These are phyloP conservation scores for Orientallactaga bullata DNA, from an alignment of 2,113 vertebrate genomes.

Conservation along the genomic window DNA sequence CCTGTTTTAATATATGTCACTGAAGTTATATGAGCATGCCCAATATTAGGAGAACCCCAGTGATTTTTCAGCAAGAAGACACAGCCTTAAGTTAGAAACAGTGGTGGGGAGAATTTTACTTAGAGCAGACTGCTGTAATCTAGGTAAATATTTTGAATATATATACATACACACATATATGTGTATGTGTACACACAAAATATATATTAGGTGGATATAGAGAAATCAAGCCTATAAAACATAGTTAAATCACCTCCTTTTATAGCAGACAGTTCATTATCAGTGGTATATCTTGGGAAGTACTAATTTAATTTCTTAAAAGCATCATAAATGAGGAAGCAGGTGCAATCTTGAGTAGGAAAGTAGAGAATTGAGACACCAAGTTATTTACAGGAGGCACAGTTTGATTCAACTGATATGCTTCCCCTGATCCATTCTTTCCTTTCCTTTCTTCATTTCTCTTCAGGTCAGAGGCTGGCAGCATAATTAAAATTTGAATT, in stretches of 20 bases:
- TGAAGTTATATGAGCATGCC: neutral
- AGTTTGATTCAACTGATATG: conserved; percentile 74
- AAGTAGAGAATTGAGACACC: conserved; percentile 60
- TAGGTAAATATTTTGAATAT: neutral
- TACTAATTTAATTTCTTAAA: conserved; percentile 61
- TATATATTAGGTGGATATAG: neutral
- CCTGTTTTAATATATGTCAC: conserved; percentile 42
- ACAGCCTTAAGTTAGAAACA: neutral
- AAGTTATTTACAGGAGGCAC: conserved; percentile 75
- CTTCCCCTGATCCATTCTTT: conserved; percentile 57
- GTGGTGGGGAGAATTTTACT: neutral
- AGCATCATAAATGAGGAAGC: conserved; percentile 63
- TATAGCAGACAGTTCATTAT: conserved; percentile 40
- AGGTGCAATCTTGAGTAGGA: conserved; percentile 38
- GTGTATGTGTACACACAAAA: no score
- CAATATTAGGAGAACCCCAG: neutral
- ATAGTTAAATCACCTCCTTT: neutral
- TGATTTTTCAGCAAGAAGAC: neutral
- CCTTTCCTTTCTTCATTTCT: conserved; percentile 81
- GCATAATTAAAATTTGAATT: conserved; percentile 95
- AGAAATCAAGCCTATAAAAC: conserved; percentile 8
- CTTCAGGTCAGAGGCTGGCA: conserved; percentile 85
- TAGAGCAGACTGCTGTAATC: neutral
- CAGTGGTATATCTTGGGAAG: neutral
- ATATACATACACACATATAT: no score